phyloP scores from a whole-genome alignment of 2,113 vertebrate genomes.

The Erythrocercus mccallii region DNA sequence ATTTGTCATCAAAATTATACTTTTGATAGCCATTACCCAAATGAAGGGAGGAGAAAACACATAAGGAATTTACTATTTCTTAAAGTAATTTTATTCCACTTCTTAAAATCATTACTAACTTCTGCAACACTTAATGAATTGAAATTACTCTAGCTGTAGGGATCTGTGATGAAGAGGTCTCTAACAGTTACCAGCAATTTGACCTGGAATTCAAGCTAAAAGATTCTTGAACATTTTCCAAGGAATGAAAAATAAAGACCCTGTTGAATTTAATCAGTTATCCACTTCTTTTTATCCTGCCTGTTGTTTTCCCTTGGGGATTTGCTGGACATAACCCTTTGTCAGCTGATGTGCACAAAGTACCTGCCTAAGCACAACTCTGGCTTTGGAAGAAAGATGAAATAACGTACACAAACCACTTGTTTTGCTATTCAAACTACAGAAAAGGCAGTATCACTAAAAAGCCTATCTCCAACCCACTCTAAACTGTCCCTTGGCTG shows the following conservation, averaged over 20 bases:
- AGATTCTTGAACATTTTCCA: conserved; percentile 67
- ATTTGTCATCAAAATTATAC: conserved; percentile 17
- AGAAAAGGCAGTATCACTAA: not conserved
- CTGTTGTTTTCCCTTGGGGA: conserved; percentile 6
- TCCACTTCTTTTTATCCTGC: not conserved
- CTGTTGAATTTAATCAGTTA: conserved; percentile 58
- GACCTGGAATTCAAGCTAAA: conserved; percentile 70
- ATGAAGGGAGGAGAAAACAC: conserved; percentile 55
- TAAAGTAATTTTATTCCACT: conserved; percentile 67
- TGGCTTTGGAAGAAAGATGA: not conserved
- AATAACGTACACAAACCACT: not conserved
- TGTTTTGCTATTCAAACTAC: not conserved
- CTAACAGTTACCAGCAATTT: conserved; percentile 62
- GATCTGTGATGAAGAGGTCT: conserved; percentile 70
- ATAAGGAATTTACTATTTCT: conserved; percentile 47
- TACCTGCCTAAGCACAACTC: not conserved
- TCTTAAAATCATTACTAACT: conserved; percentile 72
- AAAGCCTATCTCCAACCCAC: not conserved
- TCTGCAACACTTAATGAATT: conserved; percentile 76
- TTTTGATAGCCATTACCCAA: conserved; percentile 38
- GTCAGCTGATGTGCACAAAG: not conserved
- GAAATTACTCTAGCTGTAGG: conserved; percentile 63
- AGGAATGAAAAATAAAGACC: conserved; percentile 68
- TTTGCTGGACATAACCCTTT: conserved; percentile 23
- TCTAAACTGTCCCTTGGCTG: not conserved